Evolutionary conservation across 23 tunicate species (phyloP).

Genomic region (Halocynthia roretzi): DNA sequence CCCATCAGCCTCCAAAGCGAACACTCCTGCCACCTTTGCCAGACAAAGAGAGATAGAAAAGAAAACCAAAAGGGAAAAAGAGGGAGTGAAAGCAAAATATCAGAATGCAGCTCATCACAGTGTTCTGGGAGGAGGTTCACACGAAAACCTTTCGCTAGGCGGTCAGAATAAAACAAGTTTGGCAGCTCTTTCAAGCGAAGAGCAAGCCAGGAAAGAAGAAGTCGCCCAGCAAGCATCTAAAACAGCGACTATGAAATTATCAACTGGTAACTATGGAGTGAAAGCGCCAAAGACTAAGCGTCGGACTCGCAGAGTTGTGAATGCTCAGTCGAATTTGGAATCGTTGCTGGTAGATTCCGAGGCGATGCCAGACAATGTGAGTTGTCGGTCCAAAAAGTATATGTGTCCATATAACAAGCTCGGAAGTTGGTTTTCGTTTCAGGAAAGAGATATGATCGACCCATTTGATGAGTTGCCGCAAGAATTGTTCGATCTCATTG

Average conservation of each 20-base stretch:
- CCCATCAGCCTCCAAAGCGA: slow-evolving; percentile 1
- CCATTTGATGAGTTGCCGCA: background rate
- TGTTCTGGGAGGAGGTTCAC: slow-evolving; percentile 9
- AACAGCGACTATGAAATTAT: background rate
- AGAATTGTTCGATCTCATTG: background rate
- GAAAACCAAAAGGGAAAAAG: slow-evolving; percentile 35
- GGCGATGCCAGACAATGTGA: background rate
- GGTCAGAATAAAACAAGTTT: slow-evolving; percentile 29
- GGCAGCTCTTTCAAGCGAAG: slow-evolving; percentile 9
- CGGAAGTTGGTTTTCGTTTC: background rate
- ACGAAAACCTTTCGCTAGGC: slow-evolving; percentile 29
- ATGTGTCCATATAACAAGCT: no score
- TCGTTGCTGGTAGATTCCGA: background rate
- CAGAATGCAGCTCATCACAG: slow-evolving; percentile 50
- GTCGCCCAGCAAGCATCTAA: background rate
- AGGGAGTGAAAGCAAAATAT: slow-evolving; percentile 42
- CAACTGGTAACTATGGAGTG: background rate
- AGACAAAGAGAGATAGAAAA: slow-evolving; percentile 44
- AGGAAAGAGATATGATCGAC: background rate
- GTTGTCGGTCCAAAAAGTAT: no score
- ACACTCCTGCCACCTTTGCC: slow-evolving; percentile 39
- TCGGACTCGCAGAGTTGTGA: background rate
- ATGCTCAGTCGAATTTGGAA: background rate
- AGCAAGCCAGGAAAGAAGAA: background rate
- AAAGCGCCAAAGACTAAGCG: background rate